Evolutionary conservation across 2,797 vertebrate species (phyloP).

Genomic region (Iguana delicatissima): DNA sequence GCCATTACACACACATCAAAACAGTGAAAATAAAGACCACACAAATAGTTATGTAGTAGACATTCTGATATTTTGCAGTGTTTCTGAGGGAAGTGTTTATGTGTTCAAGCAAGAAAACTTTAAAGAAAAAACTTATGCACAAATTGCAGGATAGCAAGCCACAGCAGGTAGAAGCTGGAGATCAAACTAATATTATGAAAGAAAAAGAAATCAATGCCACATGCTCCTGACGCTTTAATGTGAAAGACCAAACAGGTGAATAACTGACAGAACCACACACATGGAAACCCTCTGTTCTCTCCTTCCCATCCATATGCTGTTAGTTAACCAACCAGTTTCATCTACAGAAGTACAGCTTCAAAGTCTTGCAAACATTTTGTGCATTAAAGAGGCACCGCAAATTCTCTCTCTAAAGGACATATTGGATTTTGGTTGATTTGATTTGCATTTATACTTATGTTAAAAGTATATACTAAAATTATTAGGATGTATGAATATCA

Average conservation of each 20-base stretch:
- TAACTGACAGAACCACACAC: neutral
- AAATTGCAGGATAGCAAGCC: neutral
- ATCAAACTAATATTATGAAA: neutral
- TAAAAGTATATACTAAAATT: neutral
- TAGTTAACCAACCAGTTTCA: neutral
- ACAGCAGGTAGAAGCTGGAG: neutral
- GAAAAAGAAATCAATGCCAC: slow-evolving; percentile 1
- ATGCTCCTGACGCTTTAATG: neutral
- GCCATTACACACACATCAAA: neutral
- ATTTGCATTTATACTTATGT: neutral
- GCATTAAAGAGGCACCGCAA: neutral
- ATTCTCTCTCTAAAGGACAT: neutral
- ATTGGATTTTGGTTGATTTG: neutral
- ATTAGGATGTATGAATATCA: neutral
- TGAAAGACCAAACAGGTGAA: neutral
- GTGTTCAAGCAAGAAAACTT: neutral
- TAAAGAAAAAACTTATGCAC: neutral
- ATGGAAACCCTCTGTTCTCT: neutral
- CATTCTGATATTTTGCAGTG: neutral
- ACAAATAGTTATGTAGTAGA: neutral
- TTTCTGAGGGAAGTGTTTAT: neutral
- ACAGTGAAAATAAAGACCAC: neutral
- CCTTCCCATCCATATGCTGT: neutral
- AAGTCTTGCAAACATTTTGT: neutral
- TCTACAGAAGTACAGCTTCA: neutral